phyloP scores from a whole-genome alignment of 2,797 vertebrate species.

The Ctenopoma kingsleyae region DNA sequence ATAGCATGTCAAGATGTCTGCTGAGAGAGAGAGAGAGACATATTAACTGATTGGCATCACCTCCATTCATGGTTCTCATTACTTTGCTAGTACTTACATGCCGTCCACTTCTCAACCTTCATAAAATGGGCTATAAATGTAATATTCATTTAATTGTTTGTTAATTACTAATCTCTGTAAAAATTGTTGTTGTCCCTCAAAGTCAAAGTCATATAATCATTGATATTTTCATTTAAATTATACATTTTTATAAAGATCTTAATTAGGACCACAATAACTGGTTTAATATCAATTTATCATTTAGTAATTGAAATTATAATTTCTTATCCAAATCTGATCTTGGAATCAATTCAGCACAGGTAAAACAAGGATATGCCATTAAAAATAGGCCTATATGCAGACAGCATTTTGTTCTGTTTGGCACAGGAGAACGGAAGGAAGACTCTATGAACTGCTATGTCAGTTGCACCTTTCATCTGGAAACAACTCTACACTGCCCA shows the following conservation, averaged over 20 bases:
- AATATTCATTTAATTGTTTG: neutral
- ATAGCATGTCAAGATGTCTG: neutral
- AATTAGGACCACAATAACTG: too few species aligned
- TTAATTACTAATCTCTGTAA: neutral
- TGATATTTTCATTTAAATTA: too few species aligned
- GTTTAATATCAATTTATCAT: too few species aligned
- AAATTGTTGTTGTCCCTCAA: neutral
- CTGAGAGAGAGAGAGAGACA: neutral
- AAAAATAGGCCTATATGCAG: too few species aligned
- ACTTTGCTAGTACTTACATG: neutral
- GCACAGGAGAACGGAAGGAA: neutral
- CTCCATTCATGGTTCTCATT: conserved; percentile 3
- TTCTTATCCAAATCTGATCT: too few species aligned
- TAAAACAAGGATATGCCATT: too few species aligned
- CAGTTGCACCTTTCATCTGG: conserved; percentile 16
- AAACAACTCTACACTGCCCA: conserved; percentile 8
- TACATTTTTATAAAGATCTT: too few species aligned
- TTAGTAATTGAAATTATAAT: too few species aligned
- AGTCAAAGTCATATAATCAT: too few species aligned
- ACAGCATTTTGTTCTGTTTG: neutral
- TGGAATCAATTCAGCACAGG: too few species aligned
- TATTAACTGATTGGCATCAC: conserved; percentile 1
- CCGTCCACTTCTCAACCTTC: neutral
- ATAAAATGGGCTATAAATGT: neutral
- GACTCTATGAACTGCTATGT: neutral